Evolutionary conservation across 1,140 invertebrate genomes (phyloP), one percentile per base, ranked within the genome.

Genomic region (Cataglyphis hispanica): DNA sequence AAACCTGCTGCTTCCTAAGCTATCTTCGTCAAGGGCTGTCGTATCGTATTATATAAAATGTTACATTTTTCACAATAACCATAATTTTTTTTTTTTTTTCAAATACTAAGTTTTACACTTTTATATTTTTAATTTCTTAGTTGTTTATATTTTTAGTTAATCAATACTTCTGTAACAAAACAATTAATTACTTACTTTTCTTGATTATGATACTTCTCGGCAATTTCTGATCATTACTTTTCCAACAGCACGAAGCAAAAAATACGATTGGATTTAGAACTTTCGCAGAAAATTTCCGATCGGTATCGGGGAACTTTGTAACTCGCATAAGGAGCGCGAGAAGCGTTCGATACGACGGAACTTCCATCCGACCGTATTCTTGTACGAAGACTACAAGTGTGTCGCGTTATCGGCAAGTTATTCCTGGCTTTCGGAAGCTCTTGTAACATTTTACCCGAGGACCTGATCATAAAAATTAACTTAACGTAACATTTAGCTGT

Each of bases 1-100:
- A 88, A 88, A 88, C 37, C 27, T 56, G 31, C 64, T 64, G 84
- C 58, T 75, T 88, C 72, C 46, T 22, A 6, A 70, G 25, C 43
- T 58, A 81, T 84, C 77, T 74, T 77, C 77, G 60, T 89, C 75
- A 76, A 88, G 61, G 56, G 16, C 74, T 74, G 56, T 89, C 72
- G 50, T 67, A 50, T 66, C 87, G 83, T 84, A 88, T 86, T 76
- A 69, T 50, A 50, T 50, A 19, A 50, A 50, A 50, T 3, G 46
- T 50, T 50, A 6, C 13, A 1, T 16, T 16, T 50, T 19, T 19
- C 19, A 50, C 1, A 50, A 50, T 50, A 50, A 5, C 6, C 46
- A 50, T 50, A 50, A 50, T 50, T 16, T 50, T 16, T 50, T 50
- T 50, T 50, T 16, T 50, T 16, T 50, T 50, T 50, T 50, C 4